These are phyloP conservation scores for Scomber japonicus DNA, from an alignment of 2,113 vertebrate species.

Conservation along the genomic window DNA sequence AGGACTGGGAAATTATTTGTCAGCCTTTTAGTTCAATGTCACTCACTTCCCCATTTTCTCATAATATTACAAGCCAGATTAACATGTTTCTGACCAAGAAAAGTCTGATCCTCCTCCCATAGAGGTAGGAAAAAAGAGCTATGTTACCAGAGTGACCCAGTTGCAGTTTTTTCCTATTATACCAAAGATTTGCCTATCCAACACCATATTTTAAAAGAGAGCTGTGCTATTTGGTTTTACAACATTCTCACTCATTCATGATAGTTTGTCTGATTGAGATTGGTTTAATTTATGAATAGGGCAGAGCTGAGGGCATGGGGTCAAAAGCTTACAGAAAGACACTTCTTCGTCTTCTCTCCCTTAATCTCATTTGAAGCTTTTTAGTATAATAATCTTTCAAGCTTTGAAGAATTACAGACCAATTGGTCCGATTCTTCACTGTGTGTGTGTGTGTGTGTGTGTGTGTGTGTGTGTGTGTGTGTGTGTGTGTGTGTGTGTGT, in stretches of 20 bases:
- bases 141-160: neutral
- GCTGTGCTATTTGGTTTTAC: neutral
- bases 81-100: too few relatives aligned
- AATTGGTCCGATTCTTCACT: neutral
- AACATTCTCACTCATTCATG: neutral
- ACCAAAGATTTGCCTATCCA: too few relatives aligned
- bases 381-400: neutral
- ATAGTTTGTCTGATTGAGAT: neutral
- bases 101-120: too few relatives aligned
- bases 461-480: slow-evolving; percentile 25
- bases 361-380: neutral
- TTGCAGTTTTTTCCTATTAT: neutral
- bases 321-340: neutral
- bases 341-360: too few relatives aligned
- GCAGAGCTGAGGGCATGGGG: neutral
- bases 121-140: neutral
- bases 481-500: slow-evolving; percentile 9
- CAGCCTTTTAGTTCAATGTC: too few relatives aligned
- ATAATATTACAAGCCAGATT: too few relatives aligned
- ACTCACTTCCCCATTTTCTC: too few relatives aligned
- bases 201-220: neutral
- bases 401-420: neutral
- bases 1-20: too few relatives aligned
- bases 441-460: slow-evolving; percentile 10
- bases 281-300: neutral